Evolutionary conservation across 2,888 invertebrate genomes (phyloP).

Genomic region (Drosophila merina): DNA sequence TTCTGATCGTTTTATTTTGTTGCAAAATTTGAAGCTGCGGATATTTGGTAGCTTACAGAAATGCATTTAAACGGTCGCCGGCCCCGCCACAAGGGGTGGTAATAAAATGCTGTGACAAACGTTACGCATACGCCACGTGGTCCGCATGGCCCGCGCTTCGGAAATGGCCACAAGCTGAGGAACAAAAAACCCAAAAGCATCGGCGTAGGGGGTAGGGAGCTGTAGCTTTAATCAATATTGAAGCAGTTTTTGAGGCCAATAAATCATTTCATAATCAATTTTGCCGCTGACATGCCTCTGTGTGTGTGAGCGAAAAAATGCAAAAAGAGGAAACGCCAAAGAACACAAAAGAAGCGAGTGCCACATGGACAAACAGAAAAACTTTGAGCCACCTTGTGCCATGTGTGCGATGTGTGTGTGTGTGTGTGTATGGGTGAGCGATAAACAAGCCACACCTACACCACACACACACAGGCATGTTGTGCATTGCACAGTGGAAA

Average conservation of each 20-base stretch:
- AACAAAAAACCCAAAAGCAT: constrained; percentile 4
- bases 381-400: constrained; percentile 54
- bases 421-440: constrained; percentile 50
- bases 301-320: constrained; percentile 27
- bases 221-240: constrained; percentile 77
- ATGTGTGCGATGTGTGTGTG: constrained; percentile 24
- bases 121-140: constrained; percentile 48
- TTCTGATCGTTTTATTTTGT: constrained; percentile 44
- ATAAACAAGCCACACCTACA: constrained; percentile 65
- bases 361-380: constrained; percentile 62
- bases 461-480: constrained; percentile 22
- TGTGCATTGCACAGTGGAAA: constrained; percentile 57
- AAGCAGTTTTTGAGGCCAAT: constrained; percentile 80
- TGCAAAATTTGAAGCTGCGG: constrained; percentile 57
- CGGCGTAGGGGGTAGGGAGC: constrained; percentile 14
- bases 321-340: constrained; percentile 38
- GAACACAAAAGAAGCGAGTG: constrained; percentile 46
- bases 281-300: constrained; percentile 72
- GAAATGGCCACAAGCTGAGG: constrained; percentile 37
- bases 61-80: constrained; percentile 59
- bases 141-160: constrained; percentile 19
- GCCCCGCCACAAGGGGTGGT: constrained; percentile 9
- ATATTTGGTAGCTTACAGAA: constrained; percentile 67
- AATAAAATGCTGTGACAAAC: constrained; percentile 45
- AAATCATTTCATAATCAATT: constrained; percentile 82